Evolutionary conservation across 2,113 vertebrate species (phyloP).

Genomic region (Furnarius figulus): DNA sequence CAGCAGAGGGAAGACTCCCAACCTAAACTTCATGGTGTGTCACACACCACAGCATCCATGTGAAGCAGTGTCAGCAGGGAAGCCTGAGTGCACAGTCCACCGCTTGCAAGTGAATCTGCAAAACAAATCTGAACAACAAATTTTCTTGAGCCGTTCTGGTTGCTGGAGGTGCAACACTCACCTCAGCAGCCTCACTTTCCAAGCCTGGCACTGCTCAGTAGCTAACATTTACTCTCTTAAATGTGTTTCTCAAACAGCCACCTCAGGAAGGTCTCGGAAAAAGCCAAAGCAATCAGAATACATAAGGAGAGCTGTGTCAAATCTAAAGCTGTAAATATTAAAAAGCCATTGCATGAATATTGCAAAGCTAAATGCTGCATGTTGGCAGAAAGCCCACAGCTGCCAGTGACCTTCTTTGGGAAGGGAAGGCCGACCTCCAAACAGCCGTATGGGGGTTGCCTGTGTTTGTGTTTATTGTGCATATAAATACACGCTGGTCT

Average conservation of each 20-base stretch:
- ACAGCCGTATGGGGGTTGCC: background rate
- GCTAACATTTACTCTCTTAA: slow-evolving; percentile 43
- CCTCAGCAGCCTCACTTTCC: background rate
- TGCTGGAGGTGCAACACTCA: background rate
- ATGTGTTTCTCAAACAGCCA: background rate
- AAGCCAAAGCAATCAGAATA: slow-evolving; percentile 62
- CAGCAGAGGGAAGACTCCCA: background rate
- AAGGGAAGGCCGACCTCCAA: slow-evolving; percentile 44
- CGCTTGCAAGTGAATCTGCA: background rate
- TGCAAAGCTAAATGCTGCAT: slow-evolving; percentile 54
- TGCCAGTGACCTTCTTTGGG: slow-evolving; percentile 45
- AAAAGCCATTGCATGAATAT: slow-evolving; percentile 50
- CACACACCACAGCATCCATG: background rate
- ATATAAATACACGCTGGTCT: slow-evolving; percentile 11
- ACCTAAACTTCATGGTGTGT: background rate
- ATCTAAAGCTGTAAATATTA: slow-evolving; percentile 65
- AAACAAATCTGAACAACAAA: background rate
- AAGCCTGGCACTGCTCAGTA: background rate
- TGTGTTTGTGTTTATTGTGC: slow-evolving; percentile 60
- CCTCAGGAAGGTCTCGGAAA: slow-evolving; percentile 35
- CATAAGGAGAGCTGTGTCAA: slow-evolving; percentile 22
- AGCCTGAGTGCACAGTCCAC: fast-evolving
- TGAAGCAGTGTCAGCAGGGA: fast-evolving
- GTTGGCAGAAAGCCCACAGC: slow-evolving; percentile 42
- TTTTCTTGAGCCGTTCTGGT: background rate